Base-by-base conservation (phyloP, 2,113 vertebrate species). In the Mellivora capensis region DNA sequence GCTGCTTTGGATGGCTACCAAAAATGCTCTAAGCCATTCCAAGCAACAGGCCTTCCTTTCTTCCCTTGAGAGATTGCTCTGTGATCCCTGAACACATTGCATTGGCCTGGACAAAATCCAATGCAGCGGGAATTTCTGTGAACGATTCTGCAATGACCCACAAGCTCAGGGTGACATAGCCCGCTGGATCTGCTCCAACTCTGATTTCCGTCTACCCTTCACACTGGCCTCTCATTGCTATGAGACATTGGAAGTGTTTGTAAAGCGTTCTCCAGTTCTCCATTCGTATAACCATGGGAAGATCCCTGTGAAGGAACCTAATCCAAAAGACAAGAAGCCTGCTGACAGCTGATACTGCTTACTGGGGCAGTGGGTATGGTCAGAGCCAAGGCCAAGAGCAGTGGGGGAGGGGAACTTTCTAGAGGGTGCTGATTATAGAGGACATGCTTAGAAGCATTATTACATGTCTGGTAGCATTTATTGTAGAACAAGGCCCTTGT, bases 71-170 rank as follows among this genome's bases (percentile, higher is more conserved):
- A 97, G 88, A 84, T 86, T 76, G 59, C 83, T 84, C 74, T 96
- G 89, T 93, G 96, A 97, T 96, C 96, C 84, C 91, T 96, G 87
- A 64, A 80, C 83, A 84, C 69, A 84, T n/a, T 87, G 74, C 74
- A 5, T 85, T 54, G 87, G 81, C 81, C 89, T 96, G 96, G 97
- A 93, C 84, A 87, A 96, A 80, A 93, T 87, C 97, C 98, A 97
- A 81, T 1, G 49, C 76, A 95, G 62, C 12, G 42, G 72, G 71
- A 88, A 95, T 83, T 90, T 96, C 90, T 96, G 90, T 14, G n/a
- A 96, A 96, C 14, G 20, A 71, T 91, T 97, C 94, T 90, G 77
- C 86, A 34, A 27, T 88, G 93, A 96, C 76, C 96, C 91, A 67
- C 81, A 90, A 54, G 92, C 69, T 64, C 42, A 8, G 77, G 77